A percentile compares a stretch with the other conserved stretches of the same genome.
Conservation (phyloP, 2,113 vertebrate species). For the Oostethus manadensis region DNA sequence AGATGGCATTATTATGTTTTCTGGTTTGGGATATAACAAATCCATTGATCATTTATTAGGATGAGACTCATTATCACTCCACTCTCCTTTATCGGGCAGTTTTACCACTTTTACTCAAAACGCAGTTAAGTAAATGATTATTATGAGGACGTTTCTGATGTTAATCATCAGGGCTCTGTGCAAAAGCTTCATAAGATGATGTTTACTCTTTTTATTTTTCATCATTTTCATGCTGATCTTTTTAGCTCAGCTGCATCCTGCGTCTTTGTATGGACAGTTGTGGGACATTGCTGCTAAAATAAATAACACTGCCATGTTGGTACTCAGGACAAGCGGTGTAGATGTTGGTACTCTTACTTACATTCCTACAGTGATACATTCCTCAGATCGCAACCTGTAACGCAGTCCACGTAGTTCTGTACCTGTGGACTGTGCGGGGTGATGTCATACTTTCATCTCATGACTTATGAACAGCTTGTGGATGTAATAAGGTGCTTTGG, state of each 20-base stretch:
- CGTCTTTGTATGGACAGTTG: not conserved
- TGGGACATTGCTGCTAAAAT: constrained; percentile 39
- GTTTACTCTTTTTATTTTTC: not conserved
- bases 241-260: not conserved
- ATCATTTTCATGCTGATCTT: not conserved
- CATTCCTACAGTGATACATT: constrained; percentile 24
- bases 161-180: constrained; percentile 22
- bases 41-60: not conserved
- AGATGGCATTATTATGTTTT: not conserved
- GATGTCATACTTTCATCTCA: not conserved
- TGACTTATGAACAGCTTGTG: not conserved
- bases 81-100: not conserved
- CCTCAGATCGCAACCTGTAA: constrained; percentile 22
- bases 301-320: no score
- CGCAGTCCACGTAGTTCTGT: constrained; percentile 15
- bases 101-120: not conserved
- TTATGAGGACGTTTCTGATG: constrained; percentile 7
- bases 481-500: not conserved
- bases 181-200: not conserved
- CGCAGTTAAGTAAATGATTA: constrained; percentile 6
- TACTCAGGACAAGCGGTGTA: no score
- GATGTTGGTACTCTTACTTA: constrained; percentile 30
- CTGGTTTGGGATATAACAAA: not conserved
- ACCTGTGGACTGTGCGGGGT: not conserved
- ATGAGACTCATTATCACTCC: not conserved